phyloP scores from a whole-genome alignment of 2,797 vertebrate genomes.

The Hippocampus kuda region DNA sequence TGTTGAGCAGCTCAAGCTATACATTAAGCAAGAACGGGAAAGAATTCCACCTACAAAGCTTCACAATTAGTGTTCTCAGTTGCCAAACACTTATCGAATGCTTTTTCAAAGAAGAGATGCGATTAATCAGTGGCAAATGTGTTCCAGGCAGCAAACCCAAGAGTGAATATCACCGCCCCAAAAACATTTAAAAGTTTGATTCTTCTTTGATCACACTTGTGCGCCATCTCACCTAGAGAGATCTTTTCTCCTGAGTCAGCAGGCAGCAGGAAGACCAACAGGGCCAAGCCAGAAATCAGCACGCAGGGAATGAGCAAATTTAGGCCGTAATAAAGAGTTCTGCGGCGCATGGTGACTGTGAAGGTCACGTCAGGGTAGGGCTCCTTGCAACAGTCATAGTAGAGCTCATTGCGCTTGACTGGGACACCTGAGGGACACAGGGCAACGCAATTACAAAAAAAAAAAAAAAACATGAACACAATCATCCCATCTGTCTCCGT shows the following conservation, averaged over 20 bases:
- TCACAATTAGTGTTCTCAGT: too few species aligned
- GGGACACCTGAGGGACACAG: constrained; percentile 69
- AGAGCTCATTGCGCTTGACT: constrained; percentile 82
- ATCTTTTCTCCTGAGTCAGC: constrained; percentile 93
- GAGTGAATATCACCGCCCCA: too few species aligned
- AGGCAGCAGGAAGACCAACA: constrained; percentile 83
- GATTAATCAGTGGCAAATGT: too few species aligned
- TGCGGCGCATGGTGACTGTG: constrained; percentile 84
- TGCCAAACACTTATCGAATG: too few species aligned
- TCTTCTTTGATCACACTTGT: neutral
- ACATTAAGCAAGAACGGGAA: too few species aligned
- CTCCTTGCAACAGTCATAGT: constrained; percentile 88
- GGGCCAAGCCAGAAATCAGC: constrained; percentile 82
- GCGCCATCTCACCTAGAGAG: constrained; percentile 70
- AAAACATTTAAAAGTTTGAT: neutral
- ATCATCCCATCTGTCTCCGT: neutral
- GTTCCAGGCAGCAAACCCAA: too few species aligned
- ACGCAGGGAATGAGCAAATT: constrained; percentile 88
- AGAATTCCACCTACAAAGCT: too few species aligned
- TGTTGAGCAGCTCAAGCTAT: too few species aligned
- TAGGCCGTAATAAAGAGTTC: constrained; percentile 84
- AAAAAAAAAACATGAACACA: neutral
- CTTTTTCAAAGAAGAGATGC: too few species aligned
- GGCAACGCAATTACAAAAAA: constrained; percentile 7
- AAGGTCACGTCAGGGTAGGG: constrained; percentile 89